A percentile compares a stretch with the other conserved stretches of the same genome.
These are phyloP conservation scores for Schizopygopsis malacanthus DNA, from an alignment of 2,797 vertebrate species.

Conservation along the genomic window DNA sequence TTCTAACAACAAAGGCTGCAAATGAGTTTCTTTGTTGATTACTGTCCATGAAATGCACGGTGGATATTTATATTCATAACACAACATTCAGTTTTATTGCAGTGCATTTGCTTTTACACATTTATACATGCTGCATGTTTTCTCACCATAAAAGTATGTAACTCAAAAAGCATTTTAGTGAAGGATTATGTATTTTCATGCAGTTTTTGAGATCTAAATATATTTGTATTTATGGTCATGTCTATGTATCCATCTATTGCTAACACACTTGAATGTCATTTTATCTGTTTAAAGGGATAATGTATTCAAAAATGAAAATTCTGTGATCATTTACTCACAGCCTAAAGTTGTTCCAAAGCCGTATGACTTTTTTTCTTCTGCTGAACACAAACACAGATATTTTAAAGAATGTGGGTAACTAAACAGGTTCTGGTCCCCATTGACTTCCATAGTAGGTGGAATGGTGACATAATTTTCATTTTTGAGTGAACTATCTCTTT, in stretches of 20 bases:
- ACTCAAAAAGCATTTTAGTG: not conserved
- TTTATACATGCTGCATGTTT: conserved; percentile 5
- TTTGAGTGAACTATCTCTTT: not conserved
- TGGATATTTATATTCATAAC: conserved; percentile 17
- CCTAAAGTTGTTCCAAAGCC: not conserved
- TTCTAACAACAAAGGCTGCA: not conserved
- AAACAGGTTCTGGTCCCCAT: not conserved
- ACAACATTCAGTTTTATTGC: conserved; percentile 1
- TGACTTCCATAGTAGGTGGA: not conserved
- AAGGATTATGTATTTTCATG: not conserved
- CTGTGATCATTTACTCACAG: not conserved
- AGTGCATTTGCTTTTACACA: not conserved
- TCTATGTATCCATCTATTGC: not conserved
- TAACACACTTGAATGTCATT: conserved; percentile 22
- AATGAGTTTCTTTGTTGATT: not conserved
- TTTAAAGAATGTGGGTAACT: not conserved
- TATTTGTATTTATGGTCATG: not conserved
- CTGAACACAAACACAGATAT: not conserved
- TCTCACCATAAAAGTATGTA: not conserved
- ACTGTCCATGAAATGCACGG: not conserved
- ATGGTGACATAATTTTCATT: not conserved
- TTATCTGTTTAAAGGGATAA: not conserved
- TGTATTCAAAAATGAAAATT: not conserved
- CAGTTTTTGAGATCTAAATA: not conserved
- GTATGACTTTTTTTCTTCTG: not conserved